Base-by-base conservation (phyloP, 30 jellyfish, hydroid and myxozoan species). In the Chrysaora quinquecirrha region DNA sequence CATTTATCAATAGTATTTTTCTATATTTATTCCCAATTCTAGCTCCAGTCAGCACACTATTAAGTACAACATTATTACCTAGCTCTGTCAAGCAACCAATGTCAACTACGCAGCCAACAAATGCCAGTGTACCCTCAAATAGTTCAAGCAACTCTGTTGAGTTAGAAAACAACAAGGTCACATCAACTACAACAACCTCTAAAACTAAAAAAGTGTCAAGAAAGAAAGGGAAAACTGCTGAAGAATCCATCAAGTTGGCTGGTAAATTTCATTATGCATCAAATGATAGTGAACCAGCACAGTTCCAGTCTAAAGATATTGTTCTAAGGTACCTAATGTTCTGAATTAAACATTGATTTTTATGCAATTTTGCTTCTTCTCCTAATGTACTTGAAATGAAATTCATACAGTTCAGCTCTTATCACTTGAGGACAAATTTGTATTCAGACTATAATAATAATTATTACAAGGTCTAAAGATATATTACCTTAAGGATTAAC, bases 211-310 rank as follows among this genome's bases (percentile, higher is more conserved):
- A 28, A 11, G 72, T 34, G 33, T 10, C 58, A 20, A 76, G 33
- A 7, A 19, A 16, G 24, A 33, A 35, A 23, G 67, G 22, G 43
- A 76, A 28, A 33, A 56, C 79, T 19, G 34, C 71, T 14, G 54
- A 76, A 76, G 79, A 76, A 30, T 56, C 78, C 7, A 76, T 76
- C 34, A 34, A 58, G 61, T 30, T 76, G 29, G 88, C 88, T 76
- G 88, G 88, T 6, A 76, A 35, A 25, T 76, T 76, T 76, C 88
- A 76, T 18, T 76, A 76, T 35, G 88, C 88, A 32, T 50, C 88
- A 18, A 58, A 76, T 19, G 54, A 61, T 31, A 60, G 76, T 56
- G 79, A 76, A 62, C 88, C 88, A 30, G 70, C 73, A 56, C 50
- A 34, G n/a, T 76, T 24, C 62, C 77, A 61, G 18, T 58, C 76